phyloP scores from a whole-genome alignment of 2,797 vertebrate genomes.

The Micromesistius poutassou region DNA sequence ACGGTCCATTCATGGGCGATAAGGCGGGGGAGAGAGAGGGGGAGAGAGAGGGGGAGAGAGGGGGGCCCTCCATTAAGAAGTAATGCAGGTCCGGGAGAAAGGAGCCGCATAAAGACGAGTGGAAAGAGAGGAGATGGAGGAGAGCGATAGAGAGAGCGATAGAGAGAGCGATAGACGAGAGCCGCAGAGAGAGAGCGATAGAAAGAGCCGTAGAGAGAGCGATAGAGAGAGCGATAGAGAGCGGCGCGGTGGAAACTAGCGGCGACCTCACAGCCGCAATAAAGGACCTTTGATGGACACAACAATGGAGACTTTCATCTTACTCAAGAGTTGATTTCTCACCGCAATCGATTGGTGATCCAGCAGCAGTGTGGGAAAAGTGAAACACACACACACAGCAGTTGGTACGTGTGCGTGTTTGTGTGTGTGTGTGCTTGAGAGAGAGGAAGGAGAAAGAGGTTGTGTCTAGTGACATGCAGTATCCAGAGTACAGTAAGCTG shows the following conservation, averaged over 20 bases:
- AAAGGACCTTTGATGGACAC: background rate
- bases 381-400: too few relatives aligned
- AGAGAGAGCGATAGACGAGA: background rate
- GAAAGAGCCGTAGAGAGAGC: too few relatives aligned
- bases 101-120: constrained; percentile 4
- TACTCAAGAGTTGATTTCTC: background rate
- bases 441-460: too few relatives aligned
- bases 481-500: too few relatives aligned
- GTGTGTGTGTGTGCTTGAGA: too few relatives aligned
- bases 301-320: background rate
- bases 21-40: background rate
- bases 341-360: background rate
- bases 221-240: too few relatives aligned
- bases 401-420: too few relatives aligned
- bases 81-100: background rate
- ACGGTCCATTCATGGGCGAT: constrained; percentile 47
- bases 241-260: too few relatives aligned
- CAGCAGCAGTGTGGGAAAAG: too few relatives aligned
- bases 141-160: background rate
- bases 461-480: too few relatives aligned
- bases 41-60: background rate
- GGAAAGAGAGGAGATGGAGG: constrained; percentile 11
- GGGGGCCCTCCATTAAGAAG: constrained; percentile 12
- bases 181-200: background rate
- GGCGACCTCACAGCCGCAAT: background rate